Base-by-base conservation (phyloP, 2,797 vertebrate genomes). In the Enteromius unitaeniatus region DNA sequence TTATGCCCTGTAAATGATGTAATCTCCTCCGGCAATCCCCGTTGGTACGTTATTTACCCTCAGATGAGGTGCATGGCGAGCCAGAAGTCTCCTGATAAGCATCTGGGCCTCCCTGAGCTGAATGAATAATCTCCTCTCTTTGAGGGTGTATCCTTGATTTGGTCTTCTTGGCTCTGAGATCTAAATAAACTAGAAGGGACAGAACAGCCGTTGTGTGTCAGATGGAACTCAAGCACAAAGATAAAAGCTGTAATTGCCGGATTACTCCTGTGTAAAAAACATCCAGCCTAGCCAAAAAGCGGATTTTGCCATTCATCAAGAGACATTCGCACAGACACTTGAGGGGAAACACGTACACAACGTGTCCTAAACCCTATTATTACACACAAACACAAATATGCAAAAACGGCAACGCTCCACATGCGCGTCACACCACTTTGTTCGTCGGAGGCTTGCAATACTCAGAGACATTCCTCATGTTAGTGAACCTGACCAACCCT, bases 391-490 rank as follows among this genome's bases (percentile, higher is more conserved):
- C 70, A 70, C 34, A 75, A 51, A 67, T 34, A 17, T 47, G 13
- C 49, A 64, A 64, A 37, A 78, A 58, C 78, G 76, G 70, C 72
- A 68, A 28, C 51, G 75, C 75, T 87, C 83, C 82, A 82, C 83
- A 47, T 78, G 51, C 34, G 9, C 79, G 68, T 86, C 88, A 81
- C 75, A 49, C 75, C 84, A 42, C 85, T 78, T 84, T 81, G 82
- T 81, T 88, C 83, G 26, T 77, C 58, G 65, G 58, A 85, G 84
- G 81, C 78, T 58, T 86, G 79, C 86, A 79, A 85, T 84, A 87
- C 74, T 88, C 74, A 81, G 81, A 84, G 80, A 88, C 89, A 92
- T 93, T 93, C 90, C 87, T 89, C 81, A 65, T 88, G 89, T 87
- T 88, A 91, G 86, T 88, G 83, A 91, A 89, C 81, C 88, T 82